Conservation (phyloP, 2,888 invertebrate genomes). For the Amiota mariae region DNA sequence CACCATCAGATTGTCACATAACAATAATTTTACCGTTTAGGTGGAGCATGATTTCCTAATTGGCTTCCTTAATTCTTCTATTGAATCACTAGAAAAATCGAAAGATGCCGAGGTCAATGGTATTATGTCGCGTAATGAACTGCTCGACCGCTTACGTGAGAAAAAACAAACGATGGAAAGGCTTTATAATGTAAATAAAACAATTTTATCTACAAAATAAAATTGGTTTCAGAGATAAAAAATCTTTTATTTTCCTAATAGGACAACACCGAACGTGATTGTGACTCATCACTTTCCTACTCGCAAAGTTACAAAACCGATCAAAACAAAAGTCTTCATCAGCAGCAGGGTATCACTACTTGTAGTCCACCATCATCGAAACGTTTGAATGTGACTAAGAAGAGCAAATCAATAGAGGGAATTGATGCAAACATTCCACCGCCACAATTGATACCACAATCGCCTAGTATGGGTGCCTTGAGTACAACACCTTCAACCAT, state of each 20-base stretch:
- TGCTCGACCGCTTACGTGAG: conserved; percentile 78
- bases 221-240: neutral
- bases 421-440: conserved; percentile 61
- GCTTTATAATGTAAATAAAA: conserved; percentile 64
- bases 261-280: conserved; percentile 68
- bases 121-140: conserved; percentile 76
- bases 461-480: conserved; percentile 71
- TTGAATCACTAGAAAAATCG: conserved; percentile 76
- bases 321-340: conserved; percentile 53
- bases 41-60: conserved; percentile 83
- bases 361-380: conserved; percentile 61
- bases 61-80: conserved; percentile 82
- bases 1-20: neutral
- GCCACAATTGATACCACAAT: conserved; percentile 68
- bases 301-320: conserved; percentile 70
- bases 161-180: conserved; percentile 75
- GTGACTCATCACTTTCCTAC: conserved; percentile 69
- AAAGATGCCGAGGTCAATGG: conserved; percentile 73
- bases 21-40: conserved; percentile 70
- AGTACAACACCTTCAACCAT: conserved; percentile 44
- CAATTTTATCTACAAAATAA: neutral
- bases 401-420: conserved; percentile 74
- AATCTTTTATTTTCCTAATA: conserved; percentile 30
- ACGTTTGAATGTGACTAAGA: conserved; percentile 70
- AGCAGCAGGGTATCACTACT: conserved; percentile 47